Percentiles rank a stretch among this genome's conserved stretches.
Conservation (phyloP, 2,888 invertebrate species). For the Thereva unica region DNA sequence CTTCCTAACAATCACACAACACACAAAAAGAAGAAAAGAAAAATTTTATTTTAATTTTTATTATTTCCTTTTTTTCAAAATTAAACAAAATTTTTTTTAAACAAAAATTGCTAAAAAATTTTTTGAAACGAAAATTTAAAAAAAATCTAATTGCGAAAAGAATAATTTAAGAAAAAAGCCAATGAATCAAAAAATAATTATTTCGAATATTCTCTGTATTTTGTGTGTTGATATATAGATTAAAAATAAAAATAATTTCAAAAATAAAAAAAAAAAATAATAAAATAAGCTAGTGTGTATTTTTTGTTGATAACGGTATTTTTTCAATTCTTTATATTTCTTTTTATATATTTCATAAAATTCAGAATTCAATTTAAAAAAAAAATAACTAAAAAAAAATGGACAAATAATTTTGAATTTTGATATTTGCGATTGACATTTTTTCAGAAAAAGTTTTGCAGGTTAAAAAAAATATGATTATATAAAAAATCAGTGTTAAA, state of each 20-base stretch:
- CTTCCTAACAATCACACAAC: conserved; percentile 44
- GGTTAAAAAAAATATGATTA: conserved; percentile 10
- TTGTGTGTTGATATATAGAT: no score
- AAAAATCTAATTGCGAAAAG: conserved; percentile 4
- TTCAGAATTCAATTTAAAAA: conserved; percentile 6
- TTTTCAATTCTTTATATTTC: no score
- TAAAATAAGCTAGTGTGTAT: no score
- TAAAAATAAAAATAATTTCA: no score
- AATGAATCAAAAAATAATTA: conserved; percentile 8
- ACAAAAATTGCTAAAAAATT: background rate
- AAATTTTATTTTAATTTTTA: conserved; percentile 19
- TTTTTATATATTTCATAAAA: background rate
- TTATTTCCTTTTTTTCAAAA: conserved; percentile 19
- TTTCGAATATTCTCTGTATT: no score
- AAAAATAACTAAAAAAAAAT: conserved; percentile 20
- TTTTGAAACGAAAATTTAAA: conserved; percentile 14
- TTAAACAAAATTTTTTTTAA: conserved; percentile 6
- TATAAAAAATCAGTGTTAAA: conserved; percentile 8
- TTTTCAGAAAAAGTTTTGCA: conserved; percentile 38
- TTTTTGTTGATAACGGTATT: no score
- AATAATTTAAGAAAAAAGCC: conserved; percentile 9
- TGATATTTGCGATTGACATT: conserved; percentile 36
- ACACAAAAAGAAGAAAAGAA: conserved; percentile 39
- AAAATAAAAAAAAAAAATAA: no score
- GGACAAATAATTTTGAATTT: conserved; percentile 30